These are phyloP conservation scores for Zaprionus tsacasi DNA, from an alignment of 1,140 invertebrate species.

Conservation along the genomic window DNA sequence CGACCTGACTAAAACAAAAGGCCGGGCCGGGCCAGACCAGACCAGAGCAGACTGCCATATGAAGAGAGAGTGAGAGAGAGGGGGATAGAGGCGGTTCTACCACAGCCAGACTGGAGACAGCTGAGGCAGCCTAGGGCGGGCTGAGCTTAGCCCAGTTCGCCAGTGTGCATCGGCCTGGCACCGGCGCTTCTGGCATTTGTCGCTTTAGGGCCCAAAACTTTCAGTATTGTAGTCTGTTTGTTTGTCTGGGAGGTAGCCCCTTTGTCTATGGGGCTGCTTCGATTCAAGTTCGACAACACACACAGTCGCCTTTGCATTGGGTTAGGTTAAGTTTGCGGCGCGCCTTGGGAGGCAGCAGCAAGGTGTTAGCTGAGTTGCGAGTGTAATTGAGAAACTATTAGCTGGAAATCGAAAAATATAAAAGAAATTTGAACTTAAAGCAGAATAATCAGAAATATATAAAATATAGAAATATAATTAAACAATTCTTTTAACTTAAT, in stretches of 20 bases:
- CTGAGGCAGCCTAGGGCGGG: neutral
- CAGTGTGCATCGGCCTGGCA: neutral
- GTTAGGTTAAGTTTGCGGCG: conserved; percentile 33
- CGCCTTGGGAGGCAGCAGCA: neutral
- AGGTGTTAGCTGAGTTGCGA: neutral
- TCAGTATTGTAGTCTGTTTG: conserved; percentile 38
- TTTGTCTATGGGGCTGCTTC: conserved; percentile 32
- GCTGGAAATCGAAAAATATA: neutral
- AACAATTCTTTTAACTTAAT: too few relatives aligned
- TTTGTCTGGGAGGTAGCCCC: conserved; percentile 23
- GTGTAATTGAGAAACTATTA: neutral
- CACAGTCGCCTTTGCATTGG: conserved; percentile 34
- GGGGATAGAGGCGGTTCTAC: neutral
- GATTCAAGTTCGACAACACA: conserved; percentile 32
- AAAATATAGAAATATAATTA: too few relatives aligned
- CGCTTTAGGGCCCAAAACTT: conserved; percentile 55
- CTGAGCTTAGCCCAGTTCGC: conserved; percentile 32
- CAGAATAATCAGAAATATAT: neutral
- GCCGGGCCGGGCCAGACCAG: conserved; percentile 6
- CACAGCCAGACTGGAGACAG: conserved; percentile 5
- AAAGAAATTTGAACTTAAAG: neutral
- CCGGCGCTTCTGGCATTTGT: conserved; percentile 32
- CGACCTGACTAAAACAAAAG: conserved; percentile 73
- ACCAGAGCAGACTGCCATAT: neutral
- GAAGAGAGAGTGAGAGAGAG: neutral